Conservation (phyloP, 2,113 vertebrate species). For the Rynchops niger region DNA sequence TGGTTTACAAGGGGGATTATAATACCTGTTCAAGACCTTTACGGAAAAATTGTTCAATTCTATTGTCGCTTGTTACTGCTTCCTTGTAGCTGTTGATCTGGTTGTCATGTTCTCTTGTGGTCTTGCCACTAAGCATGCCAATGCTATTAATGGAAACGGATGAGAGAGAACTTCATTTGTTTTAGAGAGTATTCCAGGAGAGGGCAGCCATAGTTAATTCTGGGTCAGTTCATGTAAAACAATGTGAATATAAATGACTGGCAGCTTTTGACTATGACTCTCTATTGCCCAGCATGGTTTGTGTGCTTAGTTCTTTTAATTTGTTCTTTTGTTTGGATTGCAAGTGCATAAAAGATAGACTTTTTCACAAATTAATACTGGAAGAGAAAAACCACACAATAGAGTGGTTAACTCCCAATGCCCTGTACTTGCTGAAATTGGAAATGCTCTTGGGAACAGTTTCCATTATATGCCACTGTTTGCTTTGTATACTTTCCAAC, state of each 20-base stretch:
- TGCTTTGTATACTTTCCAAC: neutral
- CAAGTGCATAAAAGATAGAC: neutral
- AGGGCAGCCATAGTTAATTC: slow-evolving; percentile 59
- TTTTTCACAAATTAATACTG: slow-evolving; percentile 30
- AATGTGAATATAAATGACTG: slow-evolving; percentile 18
- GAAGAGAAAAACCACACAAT: neutral
- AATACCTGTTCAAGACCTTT: neutral
- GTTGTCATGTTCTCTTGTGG: neutral
- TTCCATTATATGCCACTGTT: neutral
- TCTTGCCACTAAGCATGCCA: slow-evolving; percentile 5
- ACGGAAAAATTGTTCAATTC: neutral
- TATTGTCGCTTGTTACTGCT: neutral
- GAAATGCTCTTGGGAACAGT: neutral
- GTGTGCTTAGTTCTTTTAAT: slow-evolving; percentile 39
- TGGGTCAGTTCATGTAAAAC: slow-evolving; percentile 8
- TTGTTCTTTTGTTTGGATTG: slow-evolving; percentile 35
- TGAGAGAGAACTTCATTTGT: slow-evolving; percentile 29
- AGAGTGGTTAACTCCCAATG: neutral
- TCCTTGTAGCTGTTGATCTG: neutral
- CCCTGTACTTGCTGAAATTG: neutral
- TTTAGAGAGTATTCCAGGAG: slow-evolving; percentile 42
- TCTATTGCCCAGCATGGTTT: slow-evolving; percentile 14
- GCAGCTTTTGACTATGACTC: neutral
- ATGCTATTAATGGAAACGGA: slow-evolving; percentile 10
- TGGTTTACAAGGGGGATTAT: neutral